Evolutionary conservation across 2,797 vertebrate species (phyloP).

Genomic region (Picus viridis): DNA sequence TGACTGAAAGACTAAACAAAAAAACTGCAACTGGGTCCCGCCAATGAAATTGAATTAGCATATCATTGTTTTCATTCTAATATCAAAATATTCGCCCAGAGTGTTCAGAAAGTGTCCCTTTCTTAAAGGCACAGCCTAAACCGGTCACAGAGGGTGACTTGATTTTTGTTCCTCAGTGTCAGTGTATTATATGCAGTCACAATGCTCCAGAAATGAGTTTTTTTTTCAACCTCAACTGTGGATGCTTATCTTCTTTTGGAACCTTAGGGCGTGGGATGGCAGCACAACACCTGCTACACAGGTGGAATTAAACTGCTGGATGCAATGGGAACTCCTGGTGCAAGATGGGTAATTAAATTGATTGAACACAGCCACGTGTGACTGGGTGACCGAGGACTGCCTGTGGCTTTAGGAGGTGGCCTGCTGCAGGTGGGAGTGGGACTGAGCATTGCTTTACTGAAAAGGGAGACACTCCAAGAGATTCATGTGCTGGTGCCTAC

Average conservation of each 20-base stretch:
- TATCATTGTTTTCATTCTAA: too few species aligned
- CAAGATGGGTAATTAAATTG: background rate
- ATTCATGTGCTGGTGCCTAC: background rate
- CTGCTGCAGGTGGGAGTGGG: background rate
- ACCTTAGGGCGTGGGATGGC: background rate
- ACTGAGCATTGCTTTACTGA: background rate
- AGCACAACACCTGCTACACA: background rate
- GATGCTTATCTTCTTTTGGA: background rate
- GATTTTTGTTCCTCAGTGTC: background rate
- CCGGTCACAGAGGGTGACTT: background rate
- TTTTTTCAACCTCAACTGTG: background rate
- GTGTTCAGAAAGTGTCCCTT: too few species aligned
- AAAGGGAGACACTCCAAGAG: background rate
- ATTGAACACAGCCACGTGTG: background rate
- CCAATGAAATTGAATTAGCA: too few species aligned
- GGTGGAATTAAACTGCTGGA: background rate
- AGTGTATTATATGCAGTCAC: background rate
- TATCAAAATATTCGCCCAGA: too few species aligned
- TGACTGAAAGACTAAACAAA: too few species aligned
- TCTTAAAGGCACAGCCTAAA: too few species aligned
- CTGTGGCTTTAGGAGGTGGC: background rate
- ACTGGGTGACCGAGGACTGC: background rate
- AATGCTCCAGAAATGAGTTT: background rate
- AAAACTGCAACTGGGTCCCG: too few species aligned
- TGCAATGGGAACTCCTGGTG: background rate